Base-by-base conservation (phyloP, 2,113 vertebrate genomes). In the Tetrao urogallus region DNA sequence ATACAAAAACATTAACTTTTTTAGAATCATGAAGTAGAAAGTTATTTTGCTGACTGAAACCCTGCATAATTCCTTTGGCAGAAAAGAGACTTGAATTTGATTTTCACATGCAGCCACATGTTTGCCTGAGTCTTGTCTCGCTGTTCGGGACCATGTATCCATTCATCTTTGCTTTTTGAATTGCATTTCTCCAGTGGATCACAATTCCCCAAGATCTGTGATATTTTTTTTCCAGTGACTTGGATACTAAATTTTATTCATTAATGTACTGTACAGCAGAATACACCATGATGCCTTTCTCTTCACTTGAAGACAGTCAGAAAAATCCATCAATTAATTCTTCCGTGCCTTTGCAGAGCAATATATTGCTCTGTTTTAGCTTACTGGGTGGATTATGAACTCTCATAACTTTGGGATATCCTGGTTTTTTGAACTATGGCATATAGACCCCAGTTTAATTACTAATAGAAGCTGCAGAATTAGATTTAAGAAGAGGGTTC, bases 41-140 rank as follows among this genome's bases (percentile, higher is more conserved):
- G 47, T 65, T 88, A 10, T 89, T 97, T 87, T 87, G 43, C 18
- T 82, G 43, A 58, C 65, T 77, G 52, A 90, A 91, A 74, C 3
- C 52, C 83, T 64, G 75, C 71, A 61, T 81, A 65, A 72, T 78
- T 77, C 40, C 76, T 94, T 88, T 90, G 93, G 57, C 76, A 94
- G 76, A 90, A 78, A 75, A 18, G 25, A 92, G 61, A 10, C 19
- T 79, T 67, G 22, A 45, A 81, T 87, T 85, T 89, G 27, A 27
- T 95, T 96, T 94, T 93, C 52, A 72, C 82, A 72, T 84, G 38
- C 72, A 96, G 84, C 38, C 88, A 92, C 50, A 86, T 81, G 85
- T 92, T 96, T 85, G 24, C 89, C 73, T 91, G 63, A 90, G 90
- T 48, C 66, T 84, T 90, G 45, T 54, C 52, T 90, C 1, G 8